Conservation (phyloP, 1,140 invertebrate species). For the Lepidostoma basale region DNA sequence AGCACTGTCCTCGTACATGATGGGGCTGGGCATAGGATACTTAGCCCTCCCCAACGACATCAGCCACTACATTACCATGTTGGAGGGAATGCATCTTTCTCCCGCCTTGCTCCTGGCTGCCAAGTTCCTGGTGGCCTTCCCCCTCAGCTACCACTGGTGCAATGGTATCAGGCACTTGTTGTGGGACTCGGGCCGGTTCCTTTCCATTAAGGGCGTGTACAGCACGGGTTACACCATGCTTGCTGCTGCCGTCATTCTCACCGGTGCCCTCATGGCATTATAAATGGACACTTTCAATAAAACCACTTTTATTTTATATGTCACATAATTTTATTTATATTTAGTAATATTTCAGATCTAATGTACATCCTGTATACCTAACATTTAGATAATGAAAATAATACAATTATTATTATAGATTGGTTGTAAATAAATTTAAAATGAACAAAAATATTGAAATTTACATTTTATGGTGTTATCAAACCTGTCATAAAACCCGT, state of each 20-base stretch:
- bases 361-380: no score
- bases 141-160: conserved; percentile 69
- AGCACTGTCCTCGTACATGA: conserved; percentile 61
- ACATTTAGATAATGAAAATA: no score
- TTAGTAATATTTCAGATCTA: no score
- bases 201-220: conserved; percentile 75
- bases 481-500: no score
- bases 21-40: conserved; percentile 61
- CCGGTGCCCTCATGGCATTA: conserved; percentile 53
- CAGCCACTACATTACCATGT: conserved; percentile 61
- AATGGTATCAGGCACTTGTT: conserved; percentile 76
- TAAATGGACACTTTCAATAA: no score
- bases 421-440: no score
- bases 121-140: conserved; percentile 66
- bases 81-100: conserved; percentile 63
- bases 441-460: no score
- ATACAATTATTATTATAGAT: no score
- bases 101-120: conserved; percentile 58
- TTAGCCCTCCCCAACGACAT: conserved; percentile 63
- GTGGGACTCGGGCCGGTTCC: conserved; percentile 74
- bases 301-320: no score
- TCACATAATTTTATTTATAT: no score
- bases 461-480: no score
- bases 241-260: conserved; percentile 53
- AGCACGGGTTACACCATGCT: conserved; percentile 70